These are phyloP conservation scores for Pteropus rufus DNA, from an alignment of 2,797 vertebrate genomes.

Conservation along the genomic window DNA sequence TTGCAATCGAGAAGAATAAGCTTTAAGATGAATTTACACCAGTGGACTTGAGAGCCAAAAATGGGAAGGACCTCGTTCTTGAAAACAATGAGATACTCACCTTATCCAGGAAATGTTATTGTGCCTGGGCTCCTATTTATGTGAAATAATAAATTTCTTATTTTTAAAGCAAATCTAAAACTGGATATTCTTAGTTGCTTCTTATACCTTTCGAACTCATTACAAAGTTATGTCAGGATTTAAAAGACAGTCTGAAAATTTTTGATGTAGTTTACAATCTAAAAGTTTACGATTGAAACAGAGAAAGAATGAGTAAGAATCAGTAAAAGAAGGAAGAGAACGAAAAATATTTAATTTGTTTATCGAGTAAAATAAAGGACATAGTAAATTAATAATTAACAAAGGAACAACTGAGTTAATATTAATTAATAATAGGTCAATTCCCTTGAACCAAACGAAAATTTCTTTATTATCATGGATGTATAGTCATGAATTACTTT, in stretches of 20 bases:
- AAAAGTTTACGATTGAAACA: not conserved
- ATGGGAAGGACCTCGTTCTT: not conserved
- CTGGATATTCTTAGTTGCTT: not conserved
- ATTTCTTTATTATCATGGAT: conserved; percentile 9
- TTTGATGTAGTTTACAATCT: not conserved
- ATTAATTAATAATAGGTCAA: not conserved
- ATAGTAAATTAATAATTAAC: not conserved
- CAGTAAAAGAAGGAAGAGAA: not conserved
- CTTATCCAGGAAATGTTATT: not conserved
- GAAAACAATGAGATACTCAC: not conserved
- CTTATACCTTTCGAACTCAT: not conserved
- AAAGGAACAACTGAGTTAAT: conserved; percentile 14
- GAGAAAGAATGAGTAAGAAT: not conserved
- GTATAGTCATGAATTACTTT: conserved; percentile 70
- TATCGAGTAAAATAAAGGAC: not conserved
- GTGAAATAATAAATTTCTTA: not conserved
- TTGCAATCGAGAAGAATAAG: not conserved
- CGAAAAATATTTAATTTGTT: not conserved
- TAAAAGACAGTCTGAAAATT: not conserved
- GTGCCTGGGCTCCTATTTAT: not conserved
- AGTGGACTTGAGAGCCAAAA: not conserved
- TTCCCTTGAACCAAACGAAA: not conserved
- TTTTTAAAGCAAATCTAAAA: not conserved
- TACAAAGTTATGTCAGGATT: not conserved
- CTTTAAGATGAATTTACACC: not conserved